Evolutionary conservation across 2,797 vertebrate species (phyloP), one percentile per base, ranked within the genome.

Genomic region (Petrocephalus sullivani): DNA sequence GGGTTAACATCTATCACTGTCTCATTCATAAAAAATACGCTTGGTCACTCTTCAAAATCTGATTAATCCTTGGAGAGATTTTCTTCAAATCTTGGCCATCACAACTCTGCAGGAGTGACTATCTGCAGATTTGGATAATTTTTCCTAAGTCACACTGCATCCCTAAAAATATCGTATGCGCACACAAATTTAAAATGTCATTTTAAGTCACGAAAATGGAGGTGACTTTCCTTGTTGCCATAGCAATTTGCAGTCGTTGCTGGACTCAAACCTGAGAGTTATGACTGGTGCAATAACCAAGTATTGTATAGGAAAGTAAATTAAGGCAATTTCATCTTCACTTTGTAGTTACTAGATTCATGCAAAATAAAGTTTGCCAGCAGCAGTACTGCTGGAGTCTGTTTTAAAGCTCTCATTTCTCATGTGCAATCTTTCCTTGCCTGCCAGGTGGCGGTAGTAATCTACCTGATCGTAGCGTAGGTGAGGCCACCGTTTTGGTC

Each of bases 151-250:
- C 82, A 53, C 21, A 23, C 49, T 23, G 46, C 23, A 28, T 81
- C 8, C 51, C 82, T 84, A 84, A 84, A 54, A 84, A 84, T 84
- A 84, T 54, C n/a, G 1, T 33, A 84, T 23, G n/a, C 82, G 54
- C 46, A 28, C 82, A 54, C 82, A 84, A n/a, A 84, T 54, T 53
- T 54, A 28, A 84, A 84, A 84, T 84, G 49, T 54, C 46, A 54
- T 53, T 54, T 23, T 53, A 33, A 84, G 78, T 53, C 41, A 54
- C 46, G 46, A 84, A 84, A 84, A 84, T 54, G 23, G 82, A 54
- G 82, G 82, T 84, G 49, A 84, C 82, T 54, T 84, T 21, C 82
- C 82, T 53, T 54, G 82, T 56, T 84, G 82, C 51, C 82, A 84
- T 84, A 56, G 82, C 82, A 54, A 84, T 54, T 56, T 81, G 19